Evolutionary conservation across 2,113 vertebrate species (phyloP).

Genomic region (Neodon shergylaensis): DNA sequence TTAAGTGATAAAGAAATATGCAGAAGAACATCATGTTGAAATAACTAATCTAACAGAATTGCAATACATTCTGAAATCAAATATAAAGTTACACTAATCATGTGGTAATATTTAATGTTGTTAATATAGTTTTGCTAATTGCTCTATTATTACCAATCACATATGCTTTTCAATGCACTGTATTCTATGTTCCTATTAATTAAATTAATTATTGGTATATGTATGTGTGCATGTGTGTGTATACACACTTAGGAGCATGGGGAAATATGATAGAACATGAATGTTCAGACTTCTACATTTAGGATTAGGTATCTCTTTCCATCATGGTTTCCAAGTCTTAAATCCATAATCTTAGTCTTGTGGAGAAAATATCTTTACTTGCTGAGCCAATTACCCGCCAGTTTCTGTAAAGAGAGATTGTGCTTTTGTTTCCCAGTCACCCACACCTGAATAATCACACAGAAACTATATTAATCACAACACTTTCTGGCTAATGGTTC

Average conservation of each 20-base stretch:
- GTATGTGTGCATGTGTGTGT: neutral
- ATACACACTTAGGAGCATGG: neutral
- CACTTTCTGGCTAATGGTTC: too few relatives aligned
- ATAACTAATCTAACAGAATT: neutral
- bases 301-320: neutral
- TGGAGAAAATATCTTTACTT: neutral
- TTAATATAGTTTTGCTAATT: neutral
- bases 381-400: neutral
- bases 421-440: too few relatives aligned
- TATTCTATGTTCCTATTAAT: neutral
- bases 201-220: neutral
- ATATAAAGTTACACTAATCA: neutral
- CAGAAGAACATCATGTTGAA: neutral
- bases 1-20: slow-evolving; percentile 1
- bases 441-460: too few relatives aligned
- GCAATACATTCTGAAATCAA: slow-evolving; percentile 28
- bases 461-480: too few relatives aligned
- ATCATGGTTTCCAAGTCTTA: neutral
- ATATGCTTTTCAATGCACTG: neutral
- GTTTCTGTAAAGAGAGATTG: too few relatives aligned
- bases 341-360: neutral
- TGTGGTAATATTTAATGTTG: neutral
- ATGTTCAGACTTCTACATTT: neutral
- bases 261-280: neutral
- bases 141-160: neutral